phyloP scores from a whole-genome alignment of 2,113 vertebrate species.

The Atlantisia rogersi region DNA sequence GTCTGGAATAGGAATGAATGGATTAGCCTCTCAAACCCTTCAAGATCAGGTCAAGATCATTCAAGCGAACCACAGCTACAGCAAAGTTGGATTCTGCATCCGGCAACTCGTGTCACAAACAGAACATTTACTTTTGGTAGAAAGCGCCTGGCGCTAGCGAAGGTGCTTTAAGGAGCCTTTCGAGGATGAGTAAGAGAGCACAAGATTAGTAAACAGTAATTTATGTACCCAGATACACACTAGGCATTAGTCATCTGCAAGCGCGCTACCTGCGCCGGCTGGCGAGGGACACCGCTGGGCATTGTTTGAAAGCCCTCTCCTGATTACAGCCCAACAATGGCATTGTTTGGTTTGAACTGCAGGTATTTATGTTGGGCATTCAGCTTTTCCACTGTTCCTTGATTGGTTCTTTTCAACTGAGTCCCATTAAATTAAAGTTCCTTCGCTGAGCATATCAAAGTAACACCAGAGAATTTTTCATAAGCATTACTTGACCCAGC shows the following conservation, averaged over 20 bases:
- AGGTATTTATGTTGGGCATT: constrained; percentile 25
- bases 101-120: background rate
- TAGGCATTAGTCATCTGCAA: background rate
- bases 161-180: background rate
- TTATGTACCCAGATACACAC: background rate
- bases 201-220: background rate
- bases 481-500: constrained; percentile 50
- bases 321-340: constrained; percentile 21
- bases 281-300: background rate
- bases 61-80: background rate
- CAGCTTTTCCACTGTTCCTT: constrained; percentile 12
- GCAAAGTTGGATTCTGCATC: background rate
- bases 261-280: background rate
- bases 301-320: constrained; percentile 16
- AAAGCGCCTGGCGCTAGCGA: background rate
- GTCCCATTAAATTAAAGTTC: constrained; percentile 39
- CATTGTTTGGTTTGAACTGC: constrained; percentile 33
- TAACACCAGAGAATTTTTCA: constrained; percentile 26
- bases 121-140: background rate
- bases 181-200: background rate
- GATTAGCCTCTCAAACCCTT: constrained; percentile 61
- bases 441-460: background rate
- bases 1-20: constrained; percentile 64
- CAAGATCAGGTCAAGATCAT: constrained; percentile 39
- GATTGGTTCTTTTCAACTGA: constrained; percentile 43